Evolutionary conservation across 2,113 vertebrate genomes (phyloP), one percentile per base, ranked within the genome.

Genomic region (Percina caprodes): DNA sequence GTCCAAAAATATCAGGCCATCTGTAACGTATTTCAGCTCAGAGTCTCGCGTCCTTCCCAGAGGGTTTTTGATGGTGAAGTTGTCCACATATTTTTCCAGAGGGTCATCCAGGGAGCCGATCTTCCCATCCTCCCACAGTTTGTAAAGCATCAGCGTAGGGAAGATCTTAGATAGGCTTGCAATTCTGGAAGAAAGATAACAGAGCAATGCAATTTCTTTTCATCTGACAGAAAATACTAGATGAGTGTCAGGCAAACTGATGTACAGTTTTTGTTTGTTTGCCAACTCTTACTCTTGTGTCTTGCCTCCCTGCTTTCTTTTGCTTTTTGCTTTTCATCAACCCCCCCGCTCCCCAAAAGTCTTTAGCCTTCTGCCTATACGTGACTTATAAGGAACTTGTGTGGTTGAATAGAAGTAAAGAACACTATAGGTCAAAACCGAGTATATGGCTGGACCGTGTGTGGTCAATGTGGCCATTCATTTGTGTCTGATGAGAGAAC

Each of bases 111-210:
- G 90, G 8, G 98, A 99, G 0, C 82, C 92, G 24, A 99, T 93
- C 39, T 94, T 95, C 10, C 98, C 97, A 5, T 98, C 96, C 79
- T 99, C 97, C 97, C 98, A 99, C 83, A 99, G 89, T 77, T 93
- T 96, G 88, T 98, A 98, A 58, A 99, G 26, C 97, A 99, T 98
- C 26, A 99, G 91, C 0, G 96, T 95, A 0, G 97, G 98, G 63
- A 99, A 99, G 84, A 99, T 95, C 92, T 99, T 99, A 14, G 98
- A 99, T 52, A 99, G 60, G 4, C 98, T 98, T 87, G 96, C 96
- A 48, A 99, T 98, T 87, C 97, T 99, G 87, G 49, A 46, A 72
- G 39, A 51, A 13, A 74, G 62, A 86, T 5, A 63, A 62, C 1
- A 70, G 7, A 55, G 39, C 10, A 19, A 42, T 0, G 5, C 0